A percentile compares a stretch with the other conserved stretches of the same genome.
Conservation (phyloP, 2,888 invertebrate species). For the Agrotis segetum region DNA sequence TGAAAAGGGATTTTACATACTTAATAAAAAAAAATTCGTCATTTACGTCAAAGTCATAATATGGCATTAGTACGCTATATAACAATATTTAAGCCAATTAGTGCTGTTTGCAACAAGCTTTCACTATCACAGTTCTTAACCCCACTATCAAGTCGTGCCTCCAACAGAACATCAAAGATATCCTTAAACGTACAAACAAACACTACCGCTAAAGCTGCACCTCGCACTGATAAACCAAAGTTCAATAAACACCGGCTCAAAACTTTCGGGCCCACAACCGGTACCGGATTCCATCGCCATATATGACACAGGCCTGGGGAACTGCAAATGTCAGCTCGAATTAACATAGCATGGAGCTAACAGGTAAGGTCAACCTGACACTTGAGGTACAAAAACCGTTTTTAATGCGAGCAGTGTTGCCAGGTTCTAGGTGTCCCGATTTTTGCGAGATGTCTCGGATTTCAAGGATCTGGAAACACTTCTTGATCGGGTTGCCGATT, state of each 20-base stretch:
- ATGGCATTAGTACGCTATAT: too few species aligned
- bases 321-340: slow-evolving; percentile 57
- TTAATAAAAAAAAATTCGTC: too few species aligned
- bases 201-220: slow-evolving; percentile 3
- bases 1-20: neutral
- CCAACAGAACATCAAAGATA: slow-evolving; percentile 9
- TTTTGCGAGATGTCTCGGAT: too few species aligned
- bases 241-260: slow-evolving; percentile 39
- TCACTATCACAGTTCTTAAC: neutral
- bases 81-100: too few species aligned
- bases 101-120: too few species aligned
- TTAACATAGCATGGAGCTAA: slow-evolving; percentile 44
- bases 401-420: too few species aligned
- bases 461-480: too few species aligned
- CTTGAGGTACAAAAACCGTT: neutral
- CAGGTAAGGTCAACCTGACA: neutral
- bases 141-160: slow-evolving; percentile 15
- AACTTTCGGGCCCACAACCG: slow-evolving; percentile 43
- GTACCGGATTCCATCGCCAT: slow-evolving; percentile 54
- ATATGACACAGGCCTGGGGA: slow-evolving; percentile 4
- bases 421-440: too few species aligned
- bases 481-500: too few species aligned
- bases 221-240: slow-evolving; percentile 16
- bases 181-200: slow-evolving; percentile 24
- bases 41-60: too few species aligned